Conservation (phyloP, 2,797 vertebrate species). For the Knipowitschia caucasica region DNA sequence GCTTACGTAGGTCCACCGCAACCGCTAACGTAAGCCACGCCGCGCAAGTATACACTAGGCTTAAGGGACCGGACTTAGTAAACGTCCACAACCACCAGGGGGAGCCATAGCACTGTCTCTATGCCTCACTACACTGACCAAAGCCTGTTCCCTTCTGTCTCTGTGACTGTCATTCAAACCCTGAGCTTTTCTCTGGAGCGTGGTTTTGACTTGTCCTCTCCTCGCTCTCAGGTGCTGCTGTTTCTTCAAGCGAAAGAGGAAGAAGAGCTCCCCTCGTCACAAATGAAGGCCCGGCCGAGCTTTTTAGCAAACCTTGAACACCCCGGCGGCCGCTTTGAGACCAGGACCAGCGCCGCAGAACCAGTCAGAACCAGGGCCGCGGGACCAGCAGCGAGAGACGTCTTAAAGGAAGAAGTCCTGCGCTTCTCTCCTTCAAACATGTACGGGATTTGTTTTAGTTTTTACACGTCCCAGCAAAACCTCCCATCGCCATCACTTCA, state of each 20-base stretch:
- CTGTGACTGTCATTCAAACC: background rate
- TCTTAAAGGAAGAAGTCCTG: slow-evolving; percentile 54
- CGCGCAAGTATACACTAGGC: too few species aligned
- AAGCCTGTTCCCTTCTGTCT: background rate
- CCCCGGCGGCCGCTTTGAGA: slow-evolving; percentile 57
- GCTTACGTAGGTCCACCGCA: too few species aligned
- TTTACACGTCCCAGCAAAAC: background rate
- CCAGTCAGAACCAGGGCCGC: slow-evolving; percentile 33
- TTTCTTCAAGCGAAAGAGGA: slow-evolving; percentile 99
- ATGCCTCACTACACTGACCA: too few species aligned
- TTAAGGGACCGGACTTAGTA: too few species aligned
- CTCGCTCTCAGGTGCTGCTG: slow-evolving; percentile 93
- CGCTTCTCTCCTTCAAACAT: slow-evolving; percentile 13
- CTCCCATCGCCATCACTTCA: background rate
- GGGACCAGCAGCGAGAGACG: slow-evolving; percentile 45
- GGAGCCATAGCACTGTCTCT: too few species aligned
- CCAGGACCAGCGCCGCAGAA: slow-evolving; percentile 36
- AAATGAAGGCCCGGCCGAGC: slow-evolving; percentile 81
- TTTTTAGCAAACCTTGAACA: slow-evolving; percentile 67
- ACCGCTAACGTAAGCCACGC: too few species aligned
- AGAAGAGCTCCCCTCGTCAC: slow-evolving; percentile 94
- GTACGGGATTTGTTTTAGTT: slow-evolving; percentile 32
- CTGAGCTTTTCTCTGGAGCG: background rate
- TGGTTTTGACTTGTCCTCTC: background rate
- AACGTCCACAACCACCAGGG: too few species aligned